phyloP scores from a whole-genome alignment of 1,140 invertebrate species.

The Drosophila equinoxialis region DNA sequence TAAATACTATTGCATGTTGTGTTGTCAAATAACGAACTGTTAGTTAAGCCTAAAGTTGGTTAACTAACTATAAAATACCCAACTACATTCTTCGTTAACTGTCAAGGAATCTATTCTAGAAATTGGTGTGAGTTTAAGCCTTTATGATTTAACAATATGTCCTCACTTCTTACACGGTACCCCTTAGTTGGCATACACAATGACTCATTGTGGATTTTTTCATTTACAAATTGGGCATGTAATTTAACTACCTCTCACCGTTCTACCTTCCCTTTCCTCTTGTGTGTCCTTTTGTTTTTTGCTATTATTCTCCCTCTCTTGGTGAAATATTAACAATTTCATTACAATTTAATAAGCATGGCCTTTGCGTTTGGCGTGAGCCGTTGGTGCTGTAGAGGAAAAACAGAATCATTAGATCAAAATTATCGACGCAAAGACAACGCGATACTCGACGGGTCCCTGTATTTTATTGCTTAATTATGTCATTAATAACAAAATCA shows the following conservation, averaged over 20 bases:
- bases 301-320: background rate
- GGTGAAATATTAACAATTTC: slow-evolving; percentile 8
- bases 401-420: slow-evolving; percentile 35
- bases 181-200: background rate
- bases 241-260: slow-evolving; percentile 1
- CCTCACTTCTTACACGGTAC: background rate
- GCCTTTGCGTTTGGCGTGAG: slow-evolving; percentile 2
- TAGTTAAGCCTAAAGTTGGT: too few relatives aligned
- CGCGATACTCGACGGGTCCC: slow-evolving; percentile 26
- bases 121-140: background rate
- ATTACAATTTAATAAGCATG: slow-evolving; percentile 23
- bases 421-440: slow-evolving; percentile 38
- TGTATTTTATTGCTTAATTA: slow-evolving; percentile 70
- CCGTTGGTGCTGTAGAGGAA: background rate
- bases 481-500: slow-evolving; percentile 71
- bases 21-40: too few relatives aligned
- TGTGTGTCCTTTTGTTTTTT: background rate
- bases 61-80: too few relatives aligned
- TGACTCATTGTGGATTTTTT: background rate
- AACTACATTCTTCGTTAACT: too few relatives aligned
- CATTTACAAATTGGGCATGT: slow-evolving; percentile 2
- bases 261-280: background rate
- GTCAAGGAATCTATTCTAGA: background rate
- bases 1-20: too few relatives aligned
- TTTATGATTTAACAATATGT: too few relatives aligned